phyloP scores from a whole-genome alignment of 2,888 invertebrate genomes.

The Notocelia uddmanniana region DNA sequence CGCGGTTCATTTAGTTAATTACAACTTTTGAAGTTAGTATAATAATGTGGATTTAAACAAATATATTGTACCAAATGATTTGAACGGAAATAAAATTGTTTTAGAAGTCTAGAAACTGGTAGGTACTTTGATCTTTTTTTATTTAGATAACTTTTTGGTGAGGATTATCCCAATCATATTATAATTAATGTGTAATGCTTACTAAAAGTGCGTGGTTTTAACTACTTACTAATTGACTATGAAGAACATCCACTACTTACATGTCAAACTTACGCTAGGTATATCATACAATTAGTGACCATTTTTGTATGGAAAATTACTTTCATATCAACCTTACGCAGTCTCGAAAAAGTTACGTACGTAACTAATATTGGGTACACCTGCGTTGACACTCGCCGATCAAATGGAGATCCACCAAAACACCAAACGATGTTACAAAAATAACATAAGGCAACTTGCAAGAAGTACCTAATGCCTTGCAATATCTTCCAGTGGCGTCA shows the following conservation, averaged over 20 bases:
- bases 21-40: not conserved
- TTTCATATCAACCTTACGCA: too few relatives aligned
- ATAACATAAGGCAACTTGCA: conserved; percentile 33
- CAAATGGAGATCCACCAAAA: not conserved
- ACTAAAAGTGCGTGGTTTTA: too few relatives aligned
- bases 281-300: too few relatives aligned
- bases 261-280: too few relatives aligned
- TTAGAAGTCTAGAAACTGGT: not conserved
- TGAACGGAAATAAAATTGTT: too few relatives aligned
- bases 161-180: not conserved
- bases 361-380: too few relatives aligned
- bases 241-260: too few relatives aligned
- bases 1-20: conserved; percentile 17
- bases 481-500: conserved; percentile 44
- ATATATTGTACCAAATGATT: not conserved
- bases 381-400: not conserved
- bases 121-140: not conserved
- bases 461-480: conserved; percentile 31
- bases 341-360: too few relatives aligned
- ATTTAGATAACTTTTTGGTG: not conserved
- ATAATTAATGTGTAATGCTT: too few relatives aligned
- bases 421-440: not conserved
- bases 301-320: too few relatives aligned
- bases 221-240: too few relatives aligned
- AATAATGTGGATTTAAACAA: not conserved